These are phyloP conservation scores for Origma solitaria DNA, from an alignment of 2,113 vertebrate species.

Conservation along the genomic window DNA sequence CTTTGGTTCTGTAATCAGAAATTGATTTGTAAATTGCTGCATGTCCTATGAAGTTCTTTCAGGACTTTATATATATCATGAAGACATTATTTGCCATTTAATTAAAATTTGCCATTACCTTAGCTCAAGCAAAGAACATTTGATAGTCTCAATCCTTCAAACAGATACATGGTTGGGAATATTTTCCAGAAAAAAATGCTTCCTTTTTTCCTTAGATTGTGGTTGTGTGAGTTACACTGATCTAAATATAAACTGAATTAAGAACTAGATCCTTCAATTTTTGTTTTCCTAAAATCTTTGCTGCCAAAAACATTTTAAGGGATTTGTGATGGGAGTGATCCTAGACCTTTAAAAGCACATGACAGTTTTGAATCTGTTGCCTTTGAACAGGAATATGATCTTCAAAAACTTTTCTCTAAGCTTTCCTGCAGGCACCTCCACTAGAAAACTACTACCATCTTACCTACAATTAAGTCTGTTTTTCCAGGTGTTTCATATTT, in stretches of 20 bases:
- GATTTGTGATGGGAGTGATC: rapidly evolving
- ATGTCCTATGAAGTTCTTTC: neutral
- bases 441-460: neutral
- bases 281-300: neutral
- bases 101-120: neutral
- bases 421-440: neutral
- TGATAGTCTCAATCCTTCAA: neutral
- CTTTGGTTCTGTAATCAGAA: neutral
- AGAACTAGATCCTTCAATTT: neutral
- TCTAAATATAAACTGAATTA: neutral
- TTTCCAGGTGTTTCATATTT: neutral
- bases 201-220: neutral
- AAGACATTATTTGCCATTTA: neutral
- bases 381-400: neutral
- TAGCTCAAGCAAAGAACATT: neutral
- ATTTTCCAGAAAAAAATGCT: neutral
- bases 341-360: neutral
- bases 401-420: neutral
- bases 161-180: neutral
- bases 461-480: neutral
- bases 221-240: neutral
- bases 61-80: neutral
- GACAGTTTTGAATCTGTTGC: neutral
- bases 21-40: neutral
- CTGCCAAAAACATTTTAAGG: neutral